Evolutionary conservation across 2,888 invertebrate species (phyloP).

Genomic region (Brachyptera putata): DNA sequence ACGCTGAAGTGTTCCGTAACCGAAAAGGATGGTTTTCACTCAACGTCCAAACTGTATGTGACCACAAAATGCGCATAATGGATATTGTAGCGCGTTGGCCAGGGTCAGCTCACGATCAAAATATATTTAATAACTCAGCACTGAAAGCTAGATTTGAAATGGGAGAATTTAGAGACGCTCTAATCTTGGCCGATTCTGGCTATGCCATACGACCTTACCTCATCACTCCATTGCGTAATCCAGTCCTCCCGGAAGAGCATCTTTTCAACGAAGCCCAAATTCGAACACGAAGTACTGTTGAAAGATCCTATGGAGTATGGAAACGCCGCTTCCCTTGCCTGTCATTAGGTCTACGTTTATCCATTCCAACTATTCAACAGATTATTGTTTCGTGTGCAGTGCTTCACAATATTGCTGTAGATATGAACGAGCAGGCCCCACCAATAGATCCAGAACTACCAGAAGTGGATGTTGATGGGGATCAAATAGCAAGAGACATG

Average conservation of each 20-base stretch:
- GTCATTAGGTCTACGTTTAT: constrained; percentile 16
- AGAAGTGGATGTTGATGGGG: background rate
- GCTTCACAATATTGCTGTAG: constrained; percentile 23
- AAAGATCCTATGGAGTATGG: constrained; percentile 19
- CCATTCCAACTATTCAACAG: constrained; percentile 1
- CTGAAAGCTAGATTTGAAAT: constrained; percentile 14
- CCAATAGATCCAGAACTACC: constrained; percentile 16
- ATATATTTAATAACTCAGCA: constrained; percentile 23
- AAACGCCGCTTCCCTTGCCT: constrained; percentile 25
- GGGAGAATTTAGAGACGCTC: constrained; percentile 21
- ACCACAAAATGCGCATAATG: constrained; percentile 10
- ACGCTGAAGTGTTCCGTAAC: constrained; percentile 19
- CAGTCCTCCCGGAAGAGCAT: constrained; percentile 4
- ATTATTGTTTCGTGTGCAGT: constrained; percentile 25
- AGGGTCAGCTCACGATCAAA: constrained; percentile 23
- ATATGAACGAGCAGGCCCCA: constrained; percentile 11
- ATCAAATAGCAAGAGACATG: background rate
- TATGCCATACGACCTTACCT: background rate
- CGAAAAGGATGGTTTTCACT: constrained; percentile 27
- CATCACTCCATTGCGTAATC: constrained; percentile 15
- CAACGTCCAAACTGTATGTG: constrained; percentile 24
- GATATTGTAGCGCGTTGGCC: constrained; percentile 26
- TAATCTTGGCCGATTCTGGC: constrained; percentile 27
- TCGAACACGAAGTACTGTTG: constrained; percentile 8
- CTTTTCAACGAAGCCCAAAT: constrained; percentile 20